Conservation (phyloP, 2,797 vertebrate species). For the Bryconaethiops microstoma region DNA sequence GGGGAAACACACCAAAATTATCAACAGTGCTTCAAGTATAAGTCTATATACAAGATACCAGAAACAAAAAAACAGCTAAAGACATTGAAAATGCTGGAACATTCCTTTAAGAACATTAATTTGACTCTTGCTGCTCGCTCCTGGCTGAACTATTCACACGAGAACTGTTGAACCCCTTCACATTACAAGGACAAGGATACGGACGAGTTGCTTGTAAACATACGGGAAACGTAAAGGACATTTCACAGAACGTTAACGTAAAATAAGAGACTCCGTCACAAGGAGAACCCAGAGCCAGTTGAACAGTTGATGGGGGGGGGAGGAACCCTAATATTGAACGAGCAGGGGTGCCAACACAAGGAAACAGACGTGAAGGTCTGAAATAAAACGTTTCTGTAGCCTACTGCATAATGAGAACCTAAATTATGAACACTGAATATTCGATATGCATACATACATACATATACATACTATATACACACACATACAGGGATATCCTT, state of each 20-base stretch:
- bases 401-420: slow-evolving; percentile 56
- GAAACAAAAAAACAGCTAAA: too few relatives aligned
- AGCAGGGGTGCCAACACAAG: slow-evolving; percentile 24
- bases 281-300: slow-evolving; percentile 32
- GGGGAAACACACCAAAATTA: too few relatives aligned
- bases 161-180: slow-evolving; percentile 12
- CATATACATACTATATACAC: slow-evolving; percentile 59
- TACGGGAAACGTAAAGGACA: slow-evolving; percentile 36
- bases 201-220: slow-evolving; percentile 40
- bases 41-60: too few relatives aligned
- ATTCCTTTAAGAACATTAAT: not conserved
- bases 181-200: slow-evolving; percentile 3
- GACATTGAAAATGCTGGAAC: not conserved
- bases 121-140: not conserved
- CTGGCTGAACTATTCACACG: not conserved
- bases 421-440: slow-evolving; percentile 54
- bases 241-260: slow-evolving; percentile 11
- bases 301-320: slow-evolving; percentile 19
- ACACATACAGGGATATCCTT: slow-evolving; percentile 70
- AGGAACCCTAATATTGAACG: slow-evolving; percentile 17
- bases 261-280: slow-evolving; percentile 11
- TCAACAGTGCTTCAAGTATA: too few relatives aligned
- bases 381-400: slow-evolving; percentile 26
- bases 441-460: slow-evolving; percentile 59
- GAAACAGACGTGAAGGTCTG: slow-evolving; percentile 19